A percentile compares a stretch with the other conserved stretches of the same genome.
These are phyloP conservation scores for Cabera pusaria DNA, from an alignment of 2,888 invertebrate species.

Conservation along the genomic window DNA sequence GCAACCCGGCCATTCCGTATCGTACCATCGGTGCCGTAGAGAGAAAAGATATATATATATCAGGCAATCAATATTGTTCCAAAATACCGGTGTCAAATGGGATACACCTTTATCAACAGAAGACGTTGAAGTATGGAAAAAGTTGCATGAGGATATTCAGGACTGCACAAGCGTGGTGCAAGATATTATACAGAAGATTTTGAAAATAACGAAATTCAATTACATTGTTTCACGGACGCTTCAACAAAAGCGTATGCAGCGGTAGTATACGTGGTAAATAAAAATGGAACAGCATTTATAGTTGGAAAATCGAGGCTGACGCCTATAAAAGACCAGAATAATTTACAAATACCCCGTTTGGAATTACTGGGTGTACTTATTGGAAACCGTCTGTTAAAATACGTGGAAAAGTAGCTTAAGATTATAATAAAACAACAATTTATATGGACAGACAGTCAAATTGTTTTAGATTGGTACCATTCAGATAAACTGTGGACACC, in stretches of 20 bases:
- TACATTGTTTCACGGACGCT: slow-evolving; percentile 12
- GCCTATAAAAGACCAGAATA: slow-evolving; percentile 10
- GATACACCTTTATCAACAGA: slow-evolving; percentile 16
- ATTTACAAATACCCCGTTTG: slow-evolving; percentile 13
- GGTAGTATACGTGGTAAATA: slow-evolving; percentile 4
- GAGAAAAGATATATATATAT: no score
- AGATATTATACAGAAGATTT: neutral
- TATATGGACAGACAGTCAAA: slow-evolving; percentile 27
- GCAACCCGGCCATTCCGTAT: slow-evolving; percentile 21
- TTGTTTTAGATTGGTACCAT: slow-evolving; percentile 18
- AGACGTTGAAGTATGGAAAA: neutral
- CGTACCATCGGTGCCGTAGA: no score
- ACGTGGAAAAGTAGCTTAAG: slow-evolving; percentile 2
- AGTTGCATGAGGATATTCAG: neutral
- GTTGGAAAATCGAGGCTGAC: slow-evolving; percentile 8
- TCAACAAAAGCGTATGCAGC: slow-evolving; percentile 18
- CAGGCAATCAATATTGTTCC: no score
- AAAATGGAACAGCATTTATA: neutral
- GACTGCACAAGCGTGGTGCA: neutral
- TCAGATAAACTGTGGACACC: slow-evolving; percentile 23
- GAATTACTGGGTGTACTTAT: slow-evolving; percentile 18
- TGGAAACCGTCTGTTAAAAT: slow-evolving; percentile 18
- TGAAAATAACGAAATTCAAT: neutral
- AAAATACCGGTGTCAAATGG: slow-evolving; percentile 21
- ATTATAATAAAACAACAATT: neutral